These are phyloP conservation scores for Oscheius sp. DNA, from an alignment of 2,888 invertebrate species.

Conservation along the genomic window DNA sequence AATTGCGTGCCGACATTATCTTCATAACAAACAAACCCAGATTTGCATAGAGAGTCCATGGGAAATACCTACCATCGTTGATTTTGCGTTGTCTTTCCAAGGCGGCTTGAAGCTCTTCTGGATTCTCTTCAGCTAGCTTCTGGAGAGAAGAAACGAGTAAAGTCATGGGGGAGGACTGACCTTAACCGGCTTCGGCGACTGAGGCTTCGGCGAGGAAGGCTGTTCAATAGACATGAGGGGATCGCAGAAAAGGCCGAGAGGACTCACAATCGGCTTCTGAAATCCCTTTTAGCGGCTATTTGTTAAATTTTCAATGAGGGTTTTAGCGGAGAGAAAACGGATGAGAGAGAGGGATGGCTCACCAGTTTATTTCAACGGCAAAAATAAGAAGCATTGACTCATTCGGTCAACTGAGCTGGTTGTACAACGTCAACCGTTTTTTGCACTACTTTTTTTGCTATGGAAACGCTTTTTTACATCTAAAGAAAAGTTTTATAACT, in stretches of 20 bases:
- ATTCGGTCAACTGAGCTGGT: no score
- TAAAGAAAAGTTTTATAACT: no score
- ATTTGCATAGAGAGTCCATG: slow-evolving; percentile 12
- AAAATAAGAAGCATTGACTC: no score
- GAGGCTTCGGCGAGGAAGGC: slow-evolving; percentile 4
- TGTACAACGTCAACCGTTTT: no score
- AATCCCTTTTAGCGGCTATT: slow-evolving; percentile 6
- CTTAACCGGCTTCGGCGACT: slow-evolving; percentile 21
- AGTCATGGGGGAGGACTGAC: neutral
- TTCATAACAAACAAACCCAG: slow-evolving; percentile 11
- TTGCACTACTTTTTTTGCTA: no score
- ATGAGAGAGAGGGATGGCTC: no score
- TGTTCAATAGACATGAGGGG: slow-evolving; percentile 38
- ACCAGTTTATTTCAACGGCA: no score
- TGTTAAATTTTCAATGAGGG: neutral
- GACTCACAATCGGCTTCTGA: slow-evolving; percentile 44
- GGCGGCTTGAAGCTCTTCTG: slow-evolving; percentile 37
- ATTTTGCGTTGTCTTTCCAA: slow-evolving; percentile 46
- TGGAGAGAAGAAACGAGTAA: neutral
- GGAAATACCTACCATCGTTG: slow-evolving; percentile 40
- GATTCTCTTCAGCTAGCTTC: slow-evolving; percentile 25
- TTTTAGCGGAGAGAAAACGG: neutral
- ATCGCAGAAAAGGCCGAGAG: slow-evolving; percentile 48
- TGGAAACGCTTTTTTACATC: no score
- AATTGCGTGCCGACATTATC: slow-evolving; percentile 15